Percentiles rank a stretch among this genome's conserved stretches.
Evolutionary conservation across 92 coral and sea anemone genomes (phyloP).

Genomic region (Bergia puertoricense): DNA sequence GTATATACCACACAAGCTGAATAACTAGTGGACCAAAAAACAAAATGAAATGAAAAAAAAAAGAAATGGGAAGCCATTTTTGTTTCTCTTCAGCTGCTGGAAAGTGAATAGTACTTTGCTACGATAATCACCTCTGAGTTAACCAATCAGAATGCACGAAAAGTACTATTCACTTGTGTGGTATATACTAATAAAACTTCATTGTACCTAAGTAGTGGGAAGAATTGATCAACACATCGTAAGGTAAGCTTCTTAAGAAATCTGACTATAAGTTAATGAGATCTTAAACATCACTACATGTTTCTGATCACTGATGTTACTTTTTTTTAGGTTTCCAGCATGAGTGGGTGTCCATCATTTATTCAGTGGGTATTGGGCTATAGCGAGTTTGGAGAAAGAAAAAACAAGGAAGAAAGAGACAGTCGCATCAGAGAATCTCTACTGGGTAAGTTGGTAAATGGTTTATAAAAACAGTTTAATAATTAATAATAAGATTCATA

Average conservation of each 20-base stretch:
- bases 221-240: conserved; percentile 34
- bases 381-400: conserved; percentile 30
- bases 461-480: neutral
- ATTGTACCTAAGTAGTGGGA: conserved; percentile 47
- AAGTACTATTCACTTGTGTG: too few relatives aligned
- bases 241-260: conserved; percentile 2
- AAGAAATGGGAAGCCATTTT: too few relatives aligned
- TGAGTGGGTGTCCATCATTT: conserved; percentile 14
- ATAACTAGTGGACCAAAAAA: too few relatives aligned
- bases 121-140: too few relatives aligned
- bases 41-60: too few relatives aligned
- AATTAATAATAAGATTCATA: neutral
- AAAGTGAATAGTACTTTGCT: too few relatives aligned
- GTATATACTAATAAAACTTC: neutral
- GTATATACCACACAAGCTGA: too few relatives aligned
- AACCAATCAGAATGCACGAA: too few relatives aligned
- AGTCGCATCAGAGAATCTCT: neutral
- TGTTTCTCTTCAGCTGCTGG: too few relatives aligned
- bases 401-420: conserved; percentile 33
- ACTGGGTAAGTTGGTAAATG: neutral
- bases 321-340: conserved; percentile 9
- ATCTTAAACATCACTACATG: neutral
- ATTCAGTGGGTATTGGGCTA: conserved; percentile 31
- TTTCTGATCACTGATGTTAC: neutral
- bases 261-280: neutral